Evolutionary conservation across 2,113 vertebrate species (phyloP), one percentile per base, ranked within the genome.

Genomic region (Speoplatyrhinus poulsoni): DNA sequence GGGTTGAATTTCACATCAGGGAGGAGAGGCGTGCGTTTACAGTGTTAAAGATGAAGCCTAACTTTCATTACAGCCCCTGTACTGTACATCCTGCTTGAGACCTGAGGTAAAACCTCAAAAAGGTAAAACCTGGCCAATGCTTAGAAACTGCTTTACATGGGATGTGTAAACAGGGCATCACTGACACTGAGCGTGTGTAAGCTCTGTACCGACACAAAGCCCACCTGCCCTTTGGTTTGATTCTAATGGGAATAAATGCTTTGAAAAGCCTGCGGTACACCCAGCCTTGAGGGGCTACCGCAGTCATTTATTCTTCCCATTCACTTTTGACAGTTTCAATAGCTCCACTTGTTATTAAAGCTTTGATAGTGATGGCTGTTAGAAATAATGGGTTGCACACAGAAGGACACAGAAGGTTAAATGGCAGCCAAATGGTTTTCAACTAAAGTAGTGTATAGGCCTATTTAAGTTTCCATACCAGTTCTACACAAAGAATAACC

Each of bases 191-290:
- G 69, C 69, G 0, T 81, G 87, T 80, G 78, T 81, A 65, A 85
- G 69, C 76, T 65, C 70, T 57, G 74, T 61, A 67, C 77, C 46
- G 66, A 85, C 82, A 85, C 77, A 90, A 89, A 87, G 84, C 83
- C 81, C 87, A 89, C 83, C 88, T 91, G 87, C 80, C 77, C 83
- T 88, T 85, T 77, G 81, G 82, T 84, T 79, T 41, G 36, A 8
- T 5, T 41, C 26, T 26, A 26, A 41, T 41, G 36, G 36, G 7
- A 41, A 41, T 0, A 6, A 41, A 41, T 33, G 46, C 80, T 84
- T 85, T 85, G 88, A 82, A 90, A 79, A 85, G 17, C 8, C 65
- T 50, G 81, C n/a, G 69, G 70, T 80, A 72, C 81, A 47, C 76
- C 82, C 75, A 73, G 80, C 78, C 86, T 79, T 15, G 33, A 79